Evolutionary conservation across 2,888 invertebrate species (phyloP).

Genomic region (Eupithecia tripunctaria): DNA sequence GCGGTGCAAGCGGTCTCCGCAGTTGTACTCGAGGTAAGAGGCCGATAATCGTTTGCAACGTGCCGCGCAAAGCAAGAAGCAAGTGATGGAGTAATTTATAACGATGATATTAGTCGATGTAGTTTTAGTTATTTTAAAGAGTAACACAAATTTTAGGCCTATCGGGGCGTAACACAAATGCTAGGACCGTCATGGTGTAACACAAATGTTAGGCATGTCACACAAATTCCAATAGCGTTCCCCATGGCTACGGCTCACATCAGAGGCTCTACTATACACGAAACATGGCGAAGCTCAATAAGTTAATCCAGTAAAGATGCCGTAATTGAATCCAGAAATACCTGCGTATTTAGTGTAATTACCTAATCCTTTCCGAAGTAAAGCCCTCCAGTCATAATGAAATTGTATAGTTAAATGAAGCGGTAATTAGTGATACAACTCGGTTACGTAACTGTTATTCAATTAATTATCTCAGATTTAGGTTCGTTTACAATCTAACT

Average conservation of each 20-base stretch:
- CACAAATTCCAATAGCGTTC: background rate
- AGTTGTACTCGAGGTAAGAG: no score
- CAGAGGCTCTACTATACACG: background rate
- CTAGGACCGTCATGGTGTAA: no score
- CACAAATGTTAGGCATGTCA: background rate
- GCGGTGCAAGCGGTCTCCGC: no score
- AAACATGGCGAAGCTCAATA: background rate
- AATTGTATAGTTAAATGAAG: slow-evolving; percentile 6
- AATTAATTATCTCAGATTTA: slow-evolving; percentile 1
- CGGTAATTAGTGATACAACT: slow-evolving; percentile 10
- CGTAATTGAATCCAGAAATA: background rate
- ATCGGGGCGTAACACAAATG: no score
- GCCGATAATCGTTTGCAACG: no score
- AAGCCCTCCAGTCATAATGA: background rate
- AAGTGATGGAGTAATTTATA: no score
- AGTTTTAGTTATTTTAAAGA: no score
- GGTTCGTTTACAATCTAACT: background rate
- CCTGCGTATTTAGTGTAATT: background rate
- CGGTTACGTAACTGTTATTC: background rate
- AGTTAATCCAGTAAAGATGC: background rate
- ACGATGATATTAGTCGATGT: no score
- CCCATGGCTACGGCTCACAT: background rate
- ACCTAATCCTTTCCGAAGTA: background rate
- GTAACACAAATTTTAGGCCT: no score
- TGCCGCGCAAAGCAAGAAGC: no score